These are phyloP conservation scores for Darevskia nairensis DNA, from an alignment of 2,797 vertebrate genomes.

Conservation along the genomic window DNA sequence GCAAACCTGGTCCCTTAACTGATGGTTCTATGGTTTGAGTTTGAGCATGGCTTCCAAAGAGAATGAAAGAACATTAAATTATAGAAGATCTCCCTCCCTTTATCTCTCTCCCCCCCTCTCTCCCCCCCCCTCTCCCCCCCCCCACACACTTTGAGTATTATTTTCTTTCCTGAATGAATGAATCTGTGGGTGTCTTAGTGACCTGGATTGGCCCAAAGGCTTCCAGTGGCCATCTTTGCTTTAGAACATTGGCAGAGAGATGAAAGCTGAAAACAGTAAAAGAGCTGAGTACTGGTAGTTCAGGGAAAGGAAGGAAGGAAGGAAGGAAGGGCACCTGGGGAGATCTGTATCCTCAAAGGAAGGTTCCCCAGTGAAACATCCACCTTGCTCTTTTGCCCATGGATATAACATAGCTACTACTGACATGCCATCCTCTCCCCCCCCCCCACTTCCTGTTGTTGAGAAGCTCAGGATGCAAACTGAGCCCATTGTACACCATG, in stretches of 20 bases:
- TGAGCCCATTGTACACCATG: conserved; percentile 25
- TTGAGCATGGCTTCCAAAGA: neutral
- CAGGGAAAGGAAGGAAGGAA: neutral
- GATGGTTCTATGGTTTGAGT: neutral
- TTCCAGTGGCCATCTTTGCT: neutral
- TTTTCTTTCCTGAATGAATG: neutral
- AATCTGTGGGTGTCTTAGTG: neutral
- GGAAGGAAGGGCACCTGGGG: neutral
- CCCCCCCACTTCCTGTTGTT: neutral
- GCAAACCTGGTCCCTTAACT: neutral
- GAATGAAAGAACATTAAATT: neutral
- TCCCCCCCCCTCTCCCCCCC: neutral
- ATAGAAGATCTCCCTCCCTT: neutral
- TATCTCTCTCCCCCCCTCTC: neutral
- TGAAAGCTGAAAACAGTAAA: neutral
- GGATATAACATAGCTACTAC: neutral
- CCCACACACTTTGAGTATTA: neutral
- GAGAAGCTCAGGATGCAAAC: conserved; percentile 24
- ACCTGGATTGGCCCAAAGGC: neutral
- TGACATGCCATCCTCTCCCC: neutral
- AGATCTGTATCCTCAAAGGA: neutral
- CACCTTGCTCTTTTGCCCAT: neutral
- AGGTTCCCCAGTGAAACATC: neutral
- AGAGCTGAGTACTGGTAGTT: neutral
- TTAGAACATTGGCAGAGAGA: neutral